Evolutionary conservation across 2,797 vertebrate species (phyloP), one percentile per base, ranked within the genome.

Genomic region (Danio albolineatus): DNA sequence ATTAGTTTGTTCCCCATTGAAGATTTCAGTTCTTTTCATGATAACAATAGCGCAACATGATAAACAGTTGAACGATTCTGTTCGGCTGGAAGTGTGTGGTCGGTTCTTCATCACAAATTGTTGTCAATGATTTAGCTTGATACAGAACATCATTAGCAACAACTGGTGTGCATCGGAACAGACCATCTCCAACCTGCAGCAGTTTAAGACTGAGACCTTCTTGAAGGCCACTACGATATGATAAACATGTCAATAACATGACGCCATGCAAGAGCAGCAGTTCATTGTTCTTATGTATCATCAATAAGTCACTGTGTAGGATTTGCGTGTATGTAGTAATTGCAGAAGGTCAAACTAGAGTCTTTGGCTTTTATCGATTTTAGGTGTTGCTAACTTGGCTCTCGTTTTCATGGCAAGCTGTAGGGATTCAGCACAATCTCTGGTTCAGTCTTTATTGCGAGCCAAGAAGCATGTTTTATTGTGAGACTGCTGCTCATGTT

Each of bases 241-340:
- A 28, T 7, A 44, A 81, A 80, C 66, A 44, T 53, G 41, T 73
- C 16, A 39, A 60, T 70, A 53, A 41, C 4, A 19, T 62, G 67
- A 72, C 43, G 48, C 14, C 66, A 72, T 79, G 77, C 76, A 71
- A 61, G 54, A 78, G 65, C 76, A 78, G 76, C 65, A 57, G 66
- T 51, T 71, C 65, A 21, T 53, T 36, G 46, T 62, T 67, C 67
- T 71, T 13, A 6, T 5, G 17, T 14, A 17, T 43, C 36, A 54
- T 53, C n/a, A 49, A 14, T 10, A 28, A 38, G 48, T 39, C 14
- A 61, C n/a, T 51, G n/a, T 60, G 12, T 41, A 16, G 14, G 56
- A 36, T 71, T 61, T 12, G 21, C 39, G 12, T 60, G 28, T 19
- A 69, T 70, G n/a, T 17, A 17, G n/a, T 39, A 64, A 64, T 41